Conservation (phyloP, 2,113 vertebrate species). For the Passerina amoena region DNA sequence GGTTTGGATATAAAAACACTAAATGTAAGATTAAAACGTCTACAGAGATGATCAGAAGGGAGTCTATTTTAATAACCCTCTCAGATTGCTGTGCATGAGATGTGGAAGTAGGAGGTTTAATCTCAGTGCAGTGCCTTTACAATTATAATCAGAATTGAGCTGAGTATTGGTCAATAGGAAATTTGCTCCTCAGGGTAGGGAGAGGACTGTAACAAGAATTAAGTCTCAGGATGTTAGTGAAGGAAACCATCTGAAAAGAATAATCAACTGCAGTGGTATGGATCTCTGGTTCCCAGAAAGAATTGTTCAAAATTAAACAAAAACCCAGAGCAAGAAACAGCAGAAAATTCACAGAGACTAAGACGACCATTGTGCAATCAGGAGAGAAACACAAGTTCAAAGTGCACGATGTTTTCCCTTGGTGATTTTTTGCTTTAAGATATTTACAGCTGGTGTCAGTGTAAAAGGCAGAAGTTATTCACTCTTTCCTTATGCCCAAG, state of each 20-base stretch:
- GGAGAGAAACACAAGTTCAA: not conserved
- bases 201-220: conserved; percentile 58
- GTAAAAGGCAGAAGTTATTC: not conserved
- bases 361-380: not conserved
- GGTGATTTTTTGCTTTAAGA: not conserved
- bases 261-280: conserved; percentile 36
- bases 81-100: conserved; percentile 53
- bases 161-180: conserved; percentile 66
- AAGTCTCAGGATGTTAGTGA: conserved; percentile 21
- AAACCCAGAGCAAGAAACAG: not conserved
- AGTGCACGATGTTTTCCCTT: not conserved
- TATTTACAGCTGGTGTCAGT: conserved; percentile 18
- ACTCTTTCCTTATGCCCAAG: not conserved
- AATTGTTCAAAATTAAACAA: conserved; percentile 14
- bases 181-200: conserved; percentile 26
- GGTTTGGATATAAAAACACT: conserved; percentile 68
- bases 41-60: conserved; percentile 66
- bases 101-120: conserved; percentile 60
- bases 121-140: conserved; percentile 55
- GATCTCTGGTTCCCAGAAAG: not conserved
- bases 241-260: conserved; percentile 53
- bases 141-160: conserved; percentile 70
- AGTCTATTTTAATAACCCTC: conserved; percentile 68
- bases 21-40: conserved; percentile 64
- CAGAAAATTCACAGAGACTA: not conserved